Percentiles rank a stretch among this genome's conserved stretches.
These are phyloP conservation scores for Arctopsyche grandis DNA, from an alignment of 1,140 invertebrate genomes.

Conservation along the genomic window DNA sequence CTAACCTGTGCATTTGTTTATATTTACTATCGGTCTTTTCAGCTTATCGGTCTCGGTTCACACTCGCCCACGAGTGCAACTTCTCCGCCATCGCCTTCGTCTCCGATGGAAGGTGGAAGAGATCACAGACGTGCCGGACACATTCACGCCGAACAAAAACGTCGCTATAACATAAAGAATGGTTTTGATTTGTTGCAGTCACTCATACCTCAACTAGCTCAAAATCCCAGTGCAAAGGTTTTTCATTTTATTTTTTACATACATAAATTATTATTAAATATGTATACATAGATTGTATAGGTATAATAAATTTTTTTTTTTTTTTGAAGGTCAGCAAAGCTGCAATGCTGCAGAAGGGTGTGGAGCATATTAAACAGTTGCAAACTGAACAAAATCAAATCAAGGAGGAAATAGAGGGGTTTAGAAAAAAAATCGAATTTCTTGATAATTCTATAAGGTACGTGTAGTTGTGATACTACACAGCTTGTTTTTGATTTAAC, in stretches of 20 bases:
- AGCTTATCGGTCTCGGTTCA: constrained; percentile 30
- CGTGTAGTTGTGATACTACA: constrained; percentile 16
- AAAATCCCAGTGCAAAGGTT: constrained; percentile 92
- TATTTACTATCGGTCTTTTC: not conserved
- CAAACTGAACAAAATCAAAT: constrained; percentile 86
- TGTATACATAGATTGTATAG: not conserved
- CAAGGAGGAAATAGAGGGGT: constrained; percentile 88
- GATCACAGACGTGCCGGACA: constrained; percentile 85
- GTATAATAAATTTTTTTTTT: no score
- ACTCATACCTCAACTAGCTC: constrained; percentile 91
- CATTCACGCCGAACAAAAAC: constrained; percentile 97
- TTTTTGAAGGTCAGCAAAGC: constrained; percentile 84
- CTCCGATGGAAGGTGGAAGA: constrained; percentile 57
- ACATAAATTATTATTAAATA: constrained; percentile 30
- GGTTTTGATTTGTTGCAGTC: constrained; percentile 95
- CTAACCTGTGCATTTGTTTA: no score
- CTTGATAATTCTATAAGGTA: constrained; percentile 92
- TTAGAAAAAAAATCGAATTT: constrained; percentile 88
- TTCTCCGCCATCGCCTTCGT: constrained; percentile 63
- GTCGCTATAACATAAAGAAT: constrained; percentile 96
- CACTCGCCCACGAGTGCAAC: constrained; percentile 55
- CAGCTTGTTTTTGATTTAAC: no score
- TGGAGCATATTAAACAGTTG: constrained; percentile 93
- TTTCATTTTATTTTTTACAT: no score
- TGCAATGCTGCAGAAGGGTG: constrained; percentile 95